Evolutionary conservation across 1,140 invertebrate species (phyloP), one percentile per base, ranked within the genome.

Genomic region (Adoxophyes honmai): DNA sequence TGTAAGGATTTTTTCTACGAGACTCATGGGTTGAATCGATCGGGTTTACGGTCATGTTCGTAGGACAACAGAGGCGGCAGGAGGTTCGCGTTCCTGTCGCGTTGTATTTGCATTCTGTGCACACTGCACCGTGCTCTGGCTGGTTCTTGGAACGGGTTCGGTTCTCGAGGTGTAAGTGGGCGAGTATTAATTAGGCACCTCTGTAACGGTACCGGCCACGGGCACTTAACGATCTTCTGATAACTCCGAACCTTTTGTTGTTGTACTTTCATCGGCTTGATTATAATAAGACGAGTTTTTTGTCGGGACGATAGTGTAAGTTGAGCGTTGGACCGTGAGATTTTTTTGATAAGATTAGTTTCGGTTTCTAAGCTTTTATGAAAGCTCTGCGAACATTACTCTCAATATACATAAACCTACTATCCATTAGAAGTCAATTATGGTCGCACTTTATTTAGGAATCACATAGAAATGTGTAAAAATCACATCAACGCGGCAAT

Each of bases 1-100:
- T 86, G 74, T 82, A 82, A 85, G 80, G 73, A 82, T 85, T 86
- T 75, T 85, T 86, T 85, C 76, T 70, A 66, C 73, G 67, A 66
- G 64, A 70, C 74, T 73, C 66, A 73, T 81, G 59, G 81, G 80
- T 80, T 85, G 64, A 82, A 85, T 88, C 85, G 80, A 86, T 86
- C 56, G 60, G 59, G 67, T 70, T 73, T 64, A 76, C 70, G 64
- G 73, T 62, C 73, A 28, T 28, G 21, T 28, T 28, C 21, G 21
- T 28, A 28, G 21, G 21, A 28, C 21, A 28, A 28, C 21, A 28
- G 55, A 70, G 59, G 54, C 39, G 8, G 16, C 44, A 56, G 59
- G 61, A 67, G 57, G 59, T 62, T 61, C 56, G 60, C 60, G 59
- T 57, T 76, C 70, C 70, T 70, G 75, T 66, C 71, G 69, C 68